Evolutionary conservation across 2,113 vertebrate species (phyloP).

Genomic region (Aramus guarauna): DNA sequence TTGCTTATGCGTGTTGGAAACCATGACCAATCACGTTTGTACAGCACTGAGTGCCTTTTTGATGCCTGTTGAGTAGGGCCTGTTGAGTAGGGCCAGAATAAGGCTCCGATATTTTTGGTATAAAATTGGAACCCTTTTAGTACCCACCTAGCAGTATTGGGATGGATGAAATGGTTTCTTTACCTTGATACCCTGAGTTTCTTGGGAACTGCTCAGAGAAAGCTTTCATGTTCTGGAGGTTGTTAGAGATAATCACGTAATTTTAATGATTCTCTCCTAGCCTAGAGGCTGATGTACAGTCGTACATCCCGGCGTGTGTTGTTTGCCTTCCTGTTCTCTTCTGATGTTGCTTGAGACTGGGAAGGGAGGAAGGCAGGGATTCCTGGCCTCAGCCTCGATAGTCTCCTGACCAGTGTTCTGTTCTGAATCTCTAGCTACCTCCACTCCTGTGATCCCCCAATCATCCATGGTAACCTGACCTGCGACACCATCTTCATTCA

Average conservation of each 20-base stretch:
- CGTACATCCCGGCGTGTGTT: neutral
- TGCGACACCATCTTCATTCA: conserved; percentile 99
- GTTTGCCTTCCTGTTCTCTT: neutral
- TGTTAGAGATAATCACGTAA: neutral
- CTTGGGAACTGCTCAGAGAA: neutral
- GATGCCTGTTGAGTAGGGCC: neutral
- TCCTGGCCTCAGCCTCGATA: conserved; percentile 5
- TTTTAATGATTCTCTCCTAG: neutral
- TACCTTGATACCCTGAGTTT: neutral
- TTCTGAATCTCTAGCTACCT: conserved; percentile 83
- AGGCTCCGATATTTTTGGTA: neutral
- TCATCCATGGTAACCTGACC: conserved; percentile 98
- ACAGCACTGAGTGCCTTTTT: neutral
- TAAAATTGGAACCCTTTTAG: neutral
- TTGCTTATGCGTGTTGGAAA: neutral
- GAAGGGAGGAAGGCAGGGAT: neutral
- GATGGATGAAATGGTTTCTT: neutral
- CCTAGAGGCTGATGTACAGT: neutral
- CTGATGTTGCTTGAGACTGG: neutral
- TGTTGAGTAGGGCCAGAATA: neutral
- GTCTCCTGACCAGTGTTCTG: conserved; percentile 26
- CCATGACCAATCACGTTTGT: neutral
- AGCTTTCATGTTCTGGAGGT: neutral
- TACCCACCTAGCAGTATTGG: neutral
- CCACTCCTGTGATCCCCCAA: conserved; percentile 95